Conservation (phyloP, 2,113 vertebrate genomes). For the Indri indri region DNA sequence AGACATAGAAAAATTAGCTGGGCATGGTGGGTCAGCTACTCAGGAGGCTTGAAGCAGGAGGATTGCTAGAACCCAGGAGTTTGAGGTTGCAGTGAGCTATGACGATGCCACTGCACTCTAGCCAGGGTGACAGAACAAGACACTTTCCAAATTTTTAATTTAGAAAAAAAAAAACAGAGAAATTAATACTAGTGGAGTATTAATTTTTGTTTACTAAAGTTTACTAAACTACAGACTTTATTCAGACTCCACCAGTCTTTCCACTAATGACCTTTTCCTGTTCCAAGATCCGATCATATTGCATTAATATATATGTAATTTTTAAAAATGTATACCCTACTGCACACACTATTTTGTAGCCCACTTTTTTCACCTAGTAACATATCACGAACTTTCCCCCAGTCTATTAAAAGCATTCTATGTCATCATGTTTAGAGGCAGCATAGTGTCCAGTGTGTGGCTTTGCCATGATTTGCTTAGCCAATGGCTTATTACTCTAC, state of each 20-base stretch:
- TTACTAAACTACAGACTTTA: neutral
- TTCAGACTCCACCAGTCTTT: neutral
- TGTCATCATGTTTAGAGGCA: constrained; percentile 9
- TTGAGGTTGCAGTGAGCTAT: neutral
- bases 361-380: neutral
- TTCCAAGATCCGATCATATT: neutral
- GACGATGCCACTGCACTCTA: neutral
- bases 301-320: neutral
- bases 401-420: neutral
- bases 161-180: neutral
- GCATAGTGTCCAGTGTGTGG: neutral
- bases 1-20: neutral
- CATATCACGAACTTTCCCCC: neutral
- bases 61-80: neutral
- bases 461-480: neutral
- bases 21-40: neutral
- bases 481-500: neutral
- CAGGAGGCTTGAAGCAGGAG: neutral
- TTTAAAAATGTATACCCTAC: neutral
- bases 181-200: neutral
- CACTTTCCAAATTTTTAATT: neutral
- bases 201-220: neutral
- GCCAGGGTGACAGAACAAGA: neutral
- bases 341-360: neutral
- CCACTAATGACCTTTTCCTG: neutral